Base-by-base conservation (phyloP, 2,797 vertebrate species). In the Okamejei kenojei region DNA sequence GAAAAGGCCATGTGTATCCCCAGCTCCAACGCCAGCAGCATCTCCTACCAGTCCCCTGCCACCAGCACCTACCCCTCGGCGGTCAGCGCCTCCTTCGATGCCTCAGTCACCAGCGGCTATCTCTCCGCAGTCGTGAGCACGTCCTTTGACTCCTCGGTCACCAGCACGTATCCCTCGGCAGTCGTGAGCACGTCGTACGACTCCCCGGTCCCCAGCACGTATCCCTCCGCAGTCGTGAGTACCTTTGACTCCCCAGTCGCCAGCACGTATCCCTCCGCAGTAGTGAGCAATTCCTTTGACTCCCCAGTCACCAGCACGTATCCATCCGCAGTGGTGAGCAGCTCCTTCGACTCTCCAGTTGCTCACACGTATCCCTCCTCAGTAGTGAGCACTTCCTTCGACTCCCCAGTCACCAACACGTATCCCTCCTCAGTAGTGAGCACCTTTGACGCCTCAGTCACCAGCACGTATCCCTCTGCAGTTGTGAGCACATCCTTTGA, bases 161-260 rank as follows among this genome's bases (percentile, higher is more conserved):
- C 98, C 77, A 99, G 98, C 0, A 97, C 97, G 93, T 99, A 98
- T 93, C 97, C 98, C 0, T 99, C 98, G 35, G 97, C 98, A 0
- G 97, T 97, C 0, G 96, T 97, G 95, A 97, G 98, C 94, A 97
- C 97, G 94, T 98, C 98, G 32, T 99, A 26, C 26, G 45, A 98
- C 94, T 97, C 98, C 4, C 98, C 98, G 0, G 95, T 97, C 94
- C 97, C 98, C 94, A 86, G 21, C 82, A n/a, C 54, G 8, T 86
- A 86, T n/a, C 54, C 19, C 7, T 54, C 79, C 7, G 23, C 58
- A 32, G 11, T 65, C 29, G 58, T 88, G 58, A 88, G 54, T 29
- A 88, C 26, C 80, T 58, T 58, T 26, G 38, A 82, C 5, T 58
- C 80, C 0, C 10, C 80, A 23, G 45, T 58, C 7, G 29, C 80